Evolutionary conservation across 2,113 vertebrate species (phyloP), one percentile per base, ranked within the genome.

Genomic region (Nymphicus hollandicus): DNA sequence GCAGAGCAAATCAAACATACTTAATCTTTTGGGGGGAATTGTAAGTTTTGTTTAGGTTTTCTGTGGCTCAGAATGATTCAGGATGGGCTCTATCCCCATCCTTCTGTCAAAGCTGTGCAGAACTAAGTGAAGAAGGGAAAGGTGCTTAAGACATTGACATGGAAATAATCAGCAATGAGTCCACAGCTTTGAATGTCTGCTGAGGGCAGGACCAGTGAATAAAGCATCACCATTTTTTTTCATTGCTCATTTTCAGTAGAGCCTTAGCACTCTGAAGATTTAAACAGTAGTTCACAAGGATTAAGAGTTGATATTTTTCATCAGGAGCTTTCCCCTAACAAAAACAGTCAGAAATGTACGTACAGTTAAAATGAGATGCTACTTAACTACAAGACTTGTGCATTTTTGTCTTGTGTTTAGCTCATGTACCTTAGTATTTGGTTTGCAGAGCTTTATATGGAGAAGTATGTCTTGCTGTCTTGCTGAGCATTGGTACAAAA

Each of bases 111-210:
- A 55, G 85, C 71, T 81, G 77, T 81, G 24, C 43, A 25, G 55
- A 74, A 14, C 55, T 68, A 10, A 58, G 19, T 23, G n/a, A 29
- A 60, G 37, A 7, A 64, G 49, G 47, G n/a, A 83, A 72, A 56
- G 28, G 41, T 1, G 1, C 76, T 90, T 78, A 68, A 47, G 58
- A 78, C 83, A 64, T 86, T 56, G 47, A 84, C 76, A 53, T 86
- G 81, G 80, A 94, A 90, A 93, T 93, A 64, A 89, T 80, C 43
- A 33, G 60, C 70, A 85, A 39, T 39, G 66, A 61, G 55, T 61
- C 58, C 1, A 0, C 20, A 55, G 85, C 60, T 83, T 60, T 81
- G 43, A 81, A 74, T 78, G 71, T 37, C 39, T 88, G 1, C 52
- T 7, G 52, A 47, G 61, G 56, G 56, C 58, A 84, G 52, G 56